Percentiles rank a stretch among this genome's conserved stretches.
Evolutionary conservation across 2,888 invertebrate species (phyloP).

Genomic region (Nipponacmea schrenckii): DNA sequence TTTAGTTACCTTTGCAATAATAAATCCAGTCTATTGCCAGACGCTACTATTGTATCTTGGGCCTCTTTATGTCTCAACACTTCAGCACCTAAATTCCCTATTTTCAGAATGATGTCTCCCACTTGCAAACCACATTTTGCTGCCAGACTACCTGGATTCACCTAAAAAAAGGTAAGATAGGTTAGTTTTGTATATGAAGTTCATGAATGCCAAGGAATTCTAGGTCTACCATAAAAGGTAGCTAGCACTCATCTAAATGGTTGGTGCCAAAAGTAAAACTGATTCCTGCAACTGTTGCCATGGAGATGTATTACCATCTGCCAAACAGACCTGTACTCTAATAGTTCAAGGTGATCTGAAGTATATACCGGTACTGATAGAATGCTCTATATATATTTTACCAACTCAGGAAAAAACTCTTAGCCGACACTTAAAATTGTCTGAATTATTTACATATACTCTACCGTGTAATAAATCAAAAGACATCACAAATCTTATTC

Average conservation of each 20-base stretch:
- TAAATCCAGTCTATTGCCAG: constrained; percentile 64
- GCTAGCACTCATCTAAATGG: not conserved
- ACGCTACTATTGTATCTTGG: constrained; percentile 60
- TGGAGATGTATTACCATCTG: not conserved
- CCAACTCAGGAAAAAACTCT: too few species aligned
- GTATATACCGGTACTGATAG: not conserved
- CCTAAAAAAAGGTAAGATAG: constrained; percentile 46
- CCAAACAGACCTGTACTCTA: not conserved
- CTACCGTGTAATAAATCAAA: too few species aligned
- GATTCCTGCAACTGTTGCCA: not conserved
- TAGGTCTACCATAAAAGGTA: constrained; percentile 22
- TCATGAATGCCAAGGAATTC: constrained; percentile 16
- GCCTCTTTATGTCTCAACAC: constrained; percentile 64
- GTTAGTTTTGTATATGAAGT: constrained; percentile 13
- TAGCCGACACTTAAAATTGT: too few species aligned
- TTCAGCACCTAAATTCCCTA: constrained; percentile 56
- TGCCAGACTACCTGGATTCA: constrained; percentile 65
- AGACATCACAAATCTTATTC: too few species aligned
- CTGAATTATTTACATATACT: too few species aligned
- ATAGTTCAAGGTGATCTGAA: constrained; percentile 1
- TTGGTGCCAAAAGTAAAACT: not conserved
- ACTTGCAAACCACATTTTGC: constrained; percentile 64
- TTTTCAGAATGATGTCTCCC: constrained; percentile 65
- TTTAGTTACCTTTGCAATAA: constrained; percentile 58
- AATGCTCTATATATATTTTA: too few species aligned